A percentile compares a stretch with the other conserved stretches of the same genome.
These are phyloP conservation scores for Saccostrea glomerata DNA, from an alignment of 1,140 invertebrate genomes.

Conservation along the genomic window DNA sequence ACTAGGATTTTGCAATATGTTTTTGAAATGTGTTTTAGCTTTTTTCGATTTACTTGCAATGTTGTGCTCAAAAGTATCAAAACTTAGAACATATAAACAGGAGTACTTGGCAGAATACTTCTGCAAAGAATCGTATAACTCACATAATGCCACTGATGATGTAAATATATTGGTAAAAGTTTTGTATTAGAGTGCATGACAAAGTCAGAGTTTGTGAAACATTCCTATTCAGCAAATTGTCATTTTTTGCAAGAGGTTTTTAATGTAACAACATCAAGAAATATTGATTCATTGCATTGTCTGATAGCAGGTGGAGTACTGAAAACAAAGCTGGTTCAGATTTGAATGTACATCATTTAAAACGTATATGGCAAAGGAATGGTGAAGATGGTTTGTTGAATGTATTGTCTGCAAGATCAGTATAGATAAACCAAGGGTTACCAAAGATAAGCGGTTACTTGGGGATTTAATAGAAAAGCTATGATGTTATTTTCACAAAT, in stretches of 20 bases:
- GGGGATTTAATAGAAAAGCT: background rate
- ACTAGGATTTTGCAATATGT: background rate
- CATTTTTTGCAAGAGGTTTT: too few relatives aligned
- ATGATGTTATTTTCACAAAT: background rate
- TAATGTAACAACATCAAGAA: background rate
- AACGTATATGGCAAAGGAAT: background rate
- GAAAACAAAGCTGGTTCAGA: constrained; percentile 18
- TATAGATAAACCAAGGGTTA: background rate
- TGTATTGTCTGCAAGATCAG: background rate
- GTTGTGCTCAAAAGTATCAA: background rate
- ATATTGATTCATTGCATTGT: background rate
- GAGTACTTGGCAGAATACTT: constrained; percentile 41
- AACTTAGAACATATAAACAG: background rate
- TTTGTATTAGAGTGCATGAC: background rate
- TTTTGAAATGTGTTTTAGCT: constrained; percentile 32
- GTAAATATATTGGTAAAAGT: constrained; percentile 12
- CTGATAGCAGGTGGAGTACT: background rate
- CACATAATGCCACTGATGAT: constrained; percentile 48
- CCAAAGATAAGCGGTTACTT: background rate
- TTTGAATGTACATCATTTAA: background rate
- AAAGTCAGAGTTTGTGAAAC: too few relatives aligned
- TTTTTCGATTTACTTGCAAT: constrained; percentile 39
- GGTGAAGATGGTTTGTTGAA: background rate
- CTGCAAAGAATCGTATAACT: constrained; percentile 32
- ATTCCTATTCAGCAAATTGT: too few relatives aligned